Base-by-base conservation (phyloP, 2,113 vertebrate species). In the Colaptes auratus region DNA sequence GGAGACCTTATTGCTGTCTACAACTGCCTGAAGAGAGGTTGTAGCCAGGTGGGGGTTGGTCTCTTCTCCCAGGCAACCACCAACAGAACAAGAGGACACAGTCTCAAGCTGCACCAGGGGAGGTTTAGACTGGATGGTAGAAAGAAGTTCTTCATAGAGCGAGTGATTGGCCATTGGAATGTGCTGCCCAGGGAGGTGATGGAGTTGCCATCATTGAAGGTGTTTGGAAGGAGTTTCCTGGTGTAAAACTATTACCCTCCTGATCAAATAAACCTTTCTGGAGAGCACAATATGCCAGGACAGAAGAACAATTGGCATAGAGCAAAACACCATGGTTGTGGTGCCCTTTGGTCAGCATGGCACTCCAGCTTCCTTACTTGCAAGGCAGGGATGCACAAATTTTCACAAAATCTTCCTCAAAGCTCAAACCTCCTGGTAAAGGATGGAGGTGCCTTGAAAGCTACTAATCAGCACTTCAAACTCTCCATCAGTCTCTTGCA, bases 321-420 rank as follows among this genome's bases (percentile, higher is more conserved):
- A 72, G 14, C 7, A 59, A 90, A n/a, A 67, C 2, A 4, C 20
- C 4, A 3, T 31, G 4, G 9, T 74, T 85, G 3, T 66, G 12
- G 15, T 1, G 2, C 3, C 23, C 17, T 42, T 48, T 6, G 1
- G 10, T 67, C 52, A 92, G 60, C 1, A 1, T 16, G n/a, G 18
- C 23, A 39, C 16, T 71, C 53, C 31, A 82, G 35, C 24, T 20
- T 65, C 23, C 36, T 65, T 66, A 48, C 27, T 83, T 76, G 21
- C 17, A 60, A 52, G 9, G 18, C 11, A 69, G 15, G 17, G 12
- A 24, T 6, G 0, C 13, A 31, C 2, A 30, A 33, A 65, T 6
- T 72, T 65, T 65, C n/a, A 52, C 20, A 77, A 36, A 89, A 36
- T 35, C 6, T 65, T 84, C 1, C 0, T 52, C 28, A 70, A 16